Base-by-base conservation (phyloP, 35 echinoderm and acorn worm genomes). In the Patiria miniata region DNA sequence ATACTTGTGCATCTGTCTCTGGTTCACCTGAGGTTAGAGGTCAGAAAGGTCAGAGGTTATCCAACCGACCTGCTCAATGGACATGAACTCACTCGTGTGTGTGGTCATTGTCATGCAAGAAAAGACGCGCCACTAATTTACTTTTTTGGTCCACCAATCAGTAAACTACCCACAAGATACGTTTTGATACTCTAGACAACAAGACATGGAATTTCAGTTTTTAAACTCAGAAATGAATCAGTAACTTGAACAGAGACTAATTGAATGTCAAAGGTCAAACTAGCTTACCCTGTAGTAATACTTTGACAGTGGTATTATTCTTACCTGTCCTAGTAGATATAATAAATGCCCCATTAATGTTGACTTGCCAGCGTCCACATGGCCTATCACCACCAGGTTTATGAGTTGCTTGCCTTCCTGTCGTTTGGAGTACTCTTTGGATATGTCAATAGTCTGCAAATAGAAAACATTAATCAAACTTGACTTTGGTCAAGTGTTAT, bases 361-460 rank as follows among this genome's bases (percentile, higher is more conserved):
- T 37, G 96, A 99, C 61, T 99, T 99, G 40, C 96, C 96, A 0
- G 96, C 96, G n/a, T 99, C 96, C 18, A 99, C 96, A 50, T 99
- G 96, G 52, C 96, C 96, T 15, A 99, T 95, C 36, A 99, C 93
- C 17, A 99, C 96, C 28, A 99, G 79, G 58, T 99, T 99, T 22
- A 99, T 34, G 32, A 99, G 86, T 34, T 92, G 86, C 52, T 99
- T 98, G 21, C 90, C 96, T 7, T 78, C 77, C 78, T 99, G 86
- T 21, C 96, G 47, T 53, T 92, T 87, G 8, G 68, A 78, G 79
- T 89, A 90, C 37, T 94, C 96, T 65, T 91, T 87, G 30, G 87
- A 36, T 40, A 99, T 89, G 77, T 99, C 93, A 23, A 99, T 94
- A 4, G 61, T 65, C 96, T 99, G 86, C 21, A 17, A 79, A 37